A percentile compares a stretch with the other conserved stretches of the same genome.
Conservation (phyloP, 2,888 invertebrate genomes). For the Pachydiplax longipennis region DNA sequence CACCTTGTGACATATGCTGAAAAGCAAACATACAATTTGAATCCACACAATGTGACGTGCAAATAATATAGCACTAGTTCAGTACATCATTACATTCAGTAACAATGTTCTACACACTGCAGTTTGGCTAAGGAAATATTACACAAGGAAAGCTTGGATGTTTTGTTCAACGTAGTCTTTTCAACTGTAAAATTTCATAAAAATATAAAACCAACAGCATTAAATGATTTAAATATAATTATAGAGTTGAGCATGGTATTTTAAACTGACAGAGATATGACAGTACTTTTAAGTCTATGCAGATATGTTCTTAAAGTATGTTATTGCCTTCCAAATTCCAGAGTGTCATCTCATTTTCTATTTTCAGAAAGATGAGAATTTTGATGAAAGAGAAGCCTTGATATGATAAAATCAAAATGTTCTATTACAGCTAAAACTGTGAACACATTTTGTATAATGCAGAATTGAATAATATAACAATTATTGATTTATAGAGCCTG, state of each 20-base stretch:
- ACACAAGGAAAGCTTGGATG: neutral
- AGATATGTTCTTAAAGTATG: slow-evolving; percentile 40
- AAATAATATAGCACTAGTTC: neutral
- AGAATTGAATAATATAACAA: neutral
- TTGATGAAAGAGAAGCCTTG: slow-evolving; percentile 33
- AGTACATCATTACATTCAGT: neutral
- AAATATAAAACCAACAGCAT: slow-evolving; percentile 19
- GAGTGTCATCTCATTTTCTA: neutral
- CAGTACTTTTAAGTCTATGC: neutral
- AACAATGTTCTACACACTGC: neutral
- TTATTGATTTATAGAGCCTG: neutral
- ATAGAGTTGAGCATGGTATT: slow-evolving; percentile 25
- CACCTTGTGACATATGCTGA: neutral
- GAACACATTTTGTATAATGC: slow-evolving; percentile 11
- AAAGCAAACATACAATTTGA: slow-evolving; percentile 10
- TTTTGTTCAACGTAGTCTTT: neutral
- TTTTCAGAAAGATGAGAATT: neutral
- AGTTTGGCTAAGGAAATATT: neutral
- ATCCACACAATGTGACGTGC: neutral
- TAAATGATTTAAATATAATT: slow-evolving; percentile 1
- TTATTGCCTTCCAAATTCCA: slow-evolving; percentile 27
- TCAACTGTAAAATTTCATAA: slow-evolving; percentile 4
- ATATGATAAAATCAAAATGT: neutral
- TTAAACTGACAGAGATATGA: neutral
- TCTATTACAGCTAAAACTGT: neutral